Evolutionary conservation across 1,140 invertebrate genomes (phyloP).

Genomic region (Parapsyche elsis): DNA sequence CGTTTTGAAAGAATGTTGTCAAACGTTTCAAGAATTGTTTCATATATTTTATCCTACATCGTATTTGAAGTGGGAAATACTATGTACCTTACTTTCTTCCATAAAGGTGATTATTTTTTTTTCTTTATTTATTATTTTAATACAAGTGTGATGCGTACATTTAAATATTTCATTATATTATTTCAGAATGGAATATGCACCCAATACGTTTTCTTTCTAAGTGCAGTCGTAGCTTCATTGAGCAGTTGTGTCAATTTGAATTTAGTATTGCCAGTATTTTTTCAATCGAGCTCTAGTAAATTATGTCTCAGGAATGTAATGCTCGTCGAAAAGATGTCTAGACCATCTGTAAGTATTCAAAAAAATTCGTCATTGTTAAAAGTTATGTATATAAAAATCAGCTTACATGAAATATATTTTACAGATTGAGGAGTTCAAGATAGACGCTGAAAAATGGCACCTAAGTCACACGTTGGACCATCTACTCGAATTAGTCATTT

Average conservation of each 20-base stretch:
- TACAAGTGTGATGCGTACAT: constrained; percentile 46
- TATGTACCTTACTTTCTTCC: constrained; percentile 86
- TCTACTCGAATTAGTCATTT: constrained; percentile 82
- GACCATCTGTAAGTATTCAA: constrained; percentile 43
- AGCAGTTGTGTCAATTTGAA: constrained; percentile 35
- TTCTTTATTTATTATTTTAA: constrained; percentile 55
- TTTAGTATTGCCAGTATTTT: constrained; percentile 52
- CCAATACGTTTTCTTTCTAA: constrained; percentile 36
- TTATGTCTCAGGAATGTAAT: constrained; percentile 58
- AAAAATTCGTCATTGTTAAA: not conserved
- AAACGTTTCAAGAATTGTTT: constrained; percentile 91
- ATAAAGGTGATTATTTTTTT: constrained; percentile 72
- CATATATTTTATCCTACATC: constrained; percentile 97
- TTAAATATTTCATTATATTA: not conserved
- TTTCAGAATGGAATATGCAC: constrained; percentile 44
- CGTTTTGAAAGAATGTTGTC: constrained; percentile 90
- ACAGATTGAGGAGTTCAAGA: constrained; percentile 7
- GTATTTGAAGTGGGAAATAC: constrained; percentile 89
- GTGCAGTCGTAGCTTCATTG: constrained; percentile 45
- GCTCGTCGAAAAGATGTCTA: constrained; percentile 49
- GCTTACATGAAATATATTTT: constrained; percentile 58
- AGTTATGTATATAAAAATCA: constrained; percentile 39
- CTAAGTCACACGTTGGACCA: constrained; percentile 87
- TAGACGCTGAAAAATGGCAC: constrained; percentile 69
- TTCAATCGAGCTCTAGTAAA: constrained; percentile 67